These are phyloP conservation scores for Cydia amplana DNA, from an alignment of 1,140 invertebrate species.

Conservation along the genomic window DNA sequence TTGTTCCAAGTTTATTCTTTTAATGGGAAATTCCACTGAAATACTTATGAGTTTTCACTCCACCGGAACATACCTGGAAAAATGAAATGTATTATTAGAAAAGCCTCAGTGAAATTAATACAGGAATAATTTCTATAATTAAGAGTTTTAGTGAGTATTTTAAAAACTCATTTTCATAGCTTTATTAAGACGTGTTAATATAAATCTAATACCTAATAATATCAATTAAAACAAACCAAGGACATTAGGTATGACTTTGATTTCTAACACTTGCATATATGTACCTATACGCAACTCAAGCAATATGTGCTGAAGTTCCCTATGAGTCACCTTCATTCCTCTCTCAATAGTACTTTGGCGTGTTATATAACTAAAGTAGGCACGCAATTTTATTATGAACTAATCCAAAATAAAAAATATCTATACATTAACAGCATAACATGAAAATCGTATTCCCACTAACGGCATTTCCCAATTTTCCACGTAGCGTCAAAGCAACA, in stretches of 20 bases:
- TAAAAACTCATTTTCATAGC: no score
- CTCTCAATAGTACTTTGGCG: not conserved
- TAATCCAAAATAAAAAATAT: not conserved
- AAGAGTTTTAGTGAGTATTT: no score
- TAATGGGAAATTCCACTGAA: slow-evolving; percentile 49
- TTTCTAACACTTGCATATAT: no score
- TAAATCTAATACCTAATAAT: no score
- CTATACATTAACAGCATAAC: not conserved
- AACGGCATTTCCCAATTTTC: not conserved
- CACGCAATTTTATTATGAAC: not conserved
- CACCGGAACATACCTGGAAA: slow-evolving; percentile 51
- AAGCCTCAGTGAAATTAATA: not conserved
- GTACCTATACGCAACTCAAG: not conserved
- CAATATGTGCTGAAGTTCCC: not conserved
- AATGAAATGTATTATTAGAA: slow-evolving; percentile 35
- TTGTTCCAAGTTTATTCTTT: slow-evolving; percentile 45
- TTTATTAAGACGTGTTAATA: no score
- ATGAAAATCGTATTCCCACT: not conserved
- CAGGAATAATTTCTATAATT: not conserved
- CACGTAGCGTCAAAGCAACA: not conserved
- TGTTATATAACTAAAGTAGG: no score
- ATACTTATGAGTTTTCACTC: slow-evolving; percentile 43
- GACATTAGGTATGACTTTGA: no score
- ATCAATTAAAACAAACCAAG: no score
- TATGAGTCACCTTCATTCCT: not conserved